Evolutionary conservation across 2,888 invertebrate genomes (phyloP), one percentile per base, ranked within the genome.

Genomic region (Selenia dentaria): DNA sequence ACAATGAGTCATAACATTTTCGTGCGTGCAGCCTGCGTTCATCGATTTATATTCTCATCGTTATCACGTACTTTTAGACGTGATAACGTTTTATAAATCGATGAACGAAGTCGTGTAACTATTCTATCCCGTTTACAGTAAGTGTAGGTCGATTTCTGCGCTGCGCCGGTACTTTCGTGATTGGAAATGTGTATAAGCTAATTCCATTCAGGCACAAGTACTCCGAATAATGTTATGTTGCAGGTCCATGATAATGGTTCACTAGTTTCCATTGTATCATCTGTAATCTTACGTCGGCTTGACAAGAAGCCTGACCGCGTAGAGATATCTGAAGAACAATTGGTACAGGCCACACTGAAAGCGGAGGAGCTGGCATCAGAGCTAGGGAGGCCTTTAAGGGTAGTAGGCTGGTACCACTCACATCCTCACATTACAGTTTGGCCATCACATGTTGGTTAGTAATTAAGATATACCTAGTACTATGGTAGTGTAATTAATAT

Each of bases 361-460:
- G 95, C 95, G 3, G 95, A 95, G 70, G 90, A 93, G 62, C 79
- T 96, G 40, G 92, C 93, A 3, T 70, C 87, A 4, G 92, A 93
- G 76, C 88, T 95, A 25, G 86, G 92, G 3, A 84, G 93, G 48
- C 94, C 94, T 0, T 92, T 97, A 75, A 88, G 95, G 60, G 96
- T 97, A 9, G 88, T 96, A 29, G 97, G 97, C 20, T 97, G 97
- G 97, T 97, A 97, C 69, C 97, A 97, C 79, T 97, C 96, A 8
- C 96, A 97, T 82, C 96, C 97, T 14, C 96, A 96, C 67, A 96
- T 97, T 33, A 97, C 96, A 29, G 96, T 96, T 5, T 95, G 94
- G 93, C 97, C 97, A 3, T 96, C 96, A 52, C 95, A 95, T 85
- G 95, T 97, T 67, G 96, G 96, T 95, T 79, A 85, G 92, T 76